Base-by-base conservation (phyloP, 1,140 invertebrate genomes). In the Bilobella aurantiaca region DNA sequence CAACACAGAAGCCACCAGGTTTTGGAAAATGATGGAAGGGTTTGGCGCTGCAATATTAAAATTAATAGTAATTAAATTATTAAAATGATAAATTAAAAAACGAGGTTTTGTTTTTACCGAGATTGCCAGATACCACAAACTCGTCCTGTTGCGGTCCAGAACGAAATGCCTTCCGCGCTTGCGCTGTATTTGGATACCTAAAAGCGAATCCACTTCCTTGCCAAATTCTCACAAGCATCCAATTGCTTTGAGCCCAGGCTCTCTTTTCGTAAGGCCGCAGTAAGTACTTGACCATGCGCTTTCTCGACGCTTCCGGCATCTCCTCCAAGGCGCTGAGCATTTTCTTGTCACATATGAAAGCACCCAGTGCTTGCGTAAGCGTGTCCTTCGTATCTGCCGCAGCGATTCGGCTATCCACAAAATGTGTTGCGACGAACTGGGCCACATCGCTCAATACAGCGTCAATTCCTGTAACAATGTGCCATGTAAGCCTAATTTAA, bases 241-340 rank as follows among this genome's bases (percentile, higher is more conserved):
- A 91, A 77, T 91, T 91, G 31, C 86, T 89, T 71, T 91, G 88
- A 0, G 88, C 89, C 89, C 89, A 91, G 0, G 88, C 87, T 31
- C 88, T 78, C 73, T 88, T 89, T 74, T 91, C 88, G 74, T 90
- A 91, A 0, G 89, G 89, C 23, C 65, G 32, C 3, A 69, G 32
- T 62, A 72, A 65, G 28, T 69, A 53, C 46, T 64, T 66, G 5
- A 70, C 65, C 71, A 65, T 69, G 59, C 27, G 25, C 8, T 73
- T 75, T 73, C 75, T 81, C 77, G 75, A 80, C 49, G 82, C 78
- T 65, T 78, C 57, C 25, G 83, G 81, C 49, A 87, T 79, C 56
- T 75, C 79, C 74, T 89, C 87, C n/a, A 89, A 71, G 1, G 82
- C 81, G 29, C 82, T 79, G 27, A 83, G 77, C 57, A 82, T 85